Percentiles rank a stretch among this genome's conserved stretches.
These are phyloP conservation scores for Nasonia oneida DNA, from an alignment of 2,888 invertebrate genomes.

Conservation along the genomic window DNA sequence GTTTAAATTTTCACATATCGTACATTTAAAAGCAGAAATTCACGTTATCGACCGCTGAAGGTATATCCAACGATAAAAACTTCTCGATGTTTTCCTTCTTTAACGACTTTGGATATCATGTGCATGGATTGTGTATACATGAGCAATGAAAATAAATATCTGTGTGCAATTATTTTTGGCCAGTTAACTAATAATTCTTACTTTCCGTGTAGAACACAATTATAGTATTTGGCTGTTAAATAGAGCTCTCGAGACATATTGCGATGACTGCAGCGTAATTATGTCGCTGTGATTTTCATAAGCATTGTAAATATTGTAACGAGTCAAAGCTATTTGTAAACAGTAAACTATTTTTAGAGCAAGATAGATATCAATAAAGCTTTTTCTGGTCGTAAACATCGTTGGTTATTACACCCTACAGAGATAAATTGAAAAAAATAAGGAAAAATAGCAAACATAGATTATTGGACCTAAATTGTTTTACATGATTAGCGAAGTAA, in stretches of 20 bases:
- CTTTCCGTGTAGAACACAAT: no score
- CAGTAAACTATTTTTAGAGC: no score
- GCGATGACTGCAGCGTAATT: no score
- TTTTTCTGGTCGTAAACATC: no score
- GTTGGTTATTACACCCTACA: no score
- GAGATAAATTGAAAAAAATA: background rate
- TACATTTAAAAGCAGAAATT: background rate
- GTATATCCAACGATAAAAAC: background rate
- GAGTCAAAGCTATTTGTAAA: no score
- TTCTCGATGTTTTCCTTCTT: background rate
- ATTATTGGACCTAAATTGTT: background rate
- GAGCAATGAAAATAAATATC: background rate
- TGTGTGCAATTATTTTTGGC: background rate
- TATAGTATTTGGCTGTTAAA: no score
- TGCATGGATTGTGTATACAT: background rate
- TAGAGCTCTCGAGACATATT: no score
- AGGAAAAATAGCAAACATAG: background rate
- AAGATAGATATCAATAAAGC: no score
- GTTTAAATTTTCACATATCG: no score
- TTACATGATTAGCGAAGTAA: background rate
- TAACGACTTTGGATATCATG: conserved; percentile 17
- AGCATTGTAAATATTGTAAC: no score
- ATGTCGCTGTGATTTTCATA: no score
- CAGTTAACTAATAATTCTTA: background rate
- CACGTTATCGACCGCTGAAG: conserved; percentile 39